phyloP scores from a whole-genome alignment of 2,113 vertebrate species.

The Butorides virescens region DNA sequence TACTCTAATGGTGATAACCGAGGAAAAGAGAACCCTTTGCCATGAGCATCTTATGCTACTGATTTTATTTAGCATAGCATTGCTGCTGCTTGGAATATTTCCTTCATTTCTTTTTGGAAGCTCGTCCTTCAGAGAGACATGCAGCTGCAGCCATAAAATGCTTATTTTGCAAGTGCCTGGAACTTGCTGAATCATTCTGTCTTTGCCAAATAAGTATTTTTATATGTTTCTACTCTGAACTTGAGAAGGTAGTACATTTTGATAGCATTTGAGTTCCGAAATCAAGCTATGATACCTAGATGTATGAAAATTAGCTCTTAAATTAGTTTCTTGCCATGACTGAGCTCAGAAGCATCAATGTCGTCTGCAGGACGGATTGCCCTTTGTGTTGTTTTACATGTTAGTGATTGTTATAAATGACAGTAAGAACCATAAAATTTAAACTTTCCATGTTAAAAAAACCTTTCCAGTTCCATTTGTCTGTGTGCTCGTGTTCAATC shows the following conservation, averaged over 20 bases:
- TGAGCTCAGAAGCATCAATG: slow-evolving; percentile 3
- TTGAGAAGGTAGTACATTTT: background rate
- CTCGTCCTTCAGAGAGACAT: background rate
- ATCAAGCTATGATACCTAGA: background rate
- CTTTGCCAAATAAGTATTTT: slow-evolving; percentile 27
- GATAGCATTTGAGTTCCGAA: background rate
- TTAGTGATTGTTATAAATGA: slow-evolving; percentile 32
- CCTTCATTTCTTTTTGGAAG: slow-evolving; percentile 9
- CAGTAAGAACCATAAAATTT: slow-evolving; percentile 6
- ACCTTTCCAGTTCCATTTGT: slow-evolving; percentile 47
- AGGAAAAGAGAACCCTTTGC: background rate
- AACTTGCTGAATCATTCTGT: slow-evolving; percentile 43
- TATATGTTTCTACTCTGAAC: background rate
- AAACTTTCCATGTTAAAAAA: slow-evolving; percentile 44
- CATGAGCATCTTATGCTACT: background rate
- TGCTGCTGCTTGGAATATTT: background rate
- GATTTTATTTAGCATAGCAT: background rate
- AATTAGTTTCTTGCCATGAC: background rate
- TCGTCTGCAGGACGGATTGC: slow-evolving; percentile 10
- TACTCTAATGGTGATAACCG: background rate
- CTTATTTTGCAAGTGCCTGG: slow-evolving; percentile 52
- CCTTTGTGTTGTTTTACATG: slow-evolving; percentile 43
- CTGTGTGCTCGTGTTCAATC: slow-evolving; percentile 54
- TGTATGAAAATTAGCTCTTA: background rate
- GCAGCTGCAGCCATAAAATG: slow-evolving; percentile 52